phyloP scores from a whole-genome alignment of 2,888 invertebrate species.

The Craniophora ligustri region DNA sequence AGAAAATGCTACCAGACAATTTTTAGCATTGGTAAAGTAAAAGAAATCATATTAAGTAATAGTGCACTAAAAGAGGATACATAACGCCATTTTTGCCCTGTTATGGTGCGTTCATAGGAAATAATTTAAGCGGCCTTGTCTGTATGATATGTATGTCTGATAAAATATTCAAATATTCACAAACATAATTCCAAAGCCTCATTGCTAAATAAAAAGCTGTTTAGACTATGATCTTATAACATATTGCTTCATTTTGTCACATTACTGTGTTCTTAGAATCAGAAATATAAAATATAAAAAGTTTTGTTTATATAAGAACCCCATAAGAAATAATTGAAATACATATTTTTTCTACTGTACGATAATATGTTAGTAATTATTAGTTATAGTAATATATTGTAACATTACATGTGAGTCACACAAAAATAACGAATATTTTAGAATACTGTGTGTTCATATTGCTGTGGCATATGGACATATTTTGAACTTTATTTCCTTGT shows the following conservation, averaged over 20 bases:
- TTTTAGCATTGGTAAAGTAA: no score
- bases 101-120: no score
- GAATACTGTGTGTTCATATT: conserved; percentile 14
- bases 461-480: conserved; percentile 2
- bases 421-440: conserved; percentile 6
- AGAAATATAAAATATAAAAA: not conserved
- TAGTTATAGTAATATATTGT: no score
- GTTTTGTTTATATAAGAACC: conserved; percentile 6
- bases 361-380: conserved; percentile 17
- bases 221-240: conserved; percentile 18
- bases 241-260: conserved; percentile 14
- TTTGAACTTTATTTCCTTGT: conserved; percentile 22
- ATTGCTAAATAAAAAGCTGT: not conserved
- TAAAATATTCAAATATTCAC: no score
- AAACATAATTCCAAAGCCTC: no score
- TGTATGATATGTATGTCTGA: no score
- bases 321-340: conserved; percentile 11
- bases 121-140: no score
- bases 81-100: no score
- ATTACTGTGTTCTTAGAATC: conserved; percentile 8
- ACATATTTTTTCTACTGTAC: conserved; percentile 30
- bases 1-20: no score
- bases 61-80: no score
- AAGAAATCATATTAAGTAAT: no score
- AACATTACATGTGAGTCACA: conserved; percentile 12